Evolutionary conservation across 2,797 vertebrate species (phyloP).

Genomic region (Karalla daura): DNA sequence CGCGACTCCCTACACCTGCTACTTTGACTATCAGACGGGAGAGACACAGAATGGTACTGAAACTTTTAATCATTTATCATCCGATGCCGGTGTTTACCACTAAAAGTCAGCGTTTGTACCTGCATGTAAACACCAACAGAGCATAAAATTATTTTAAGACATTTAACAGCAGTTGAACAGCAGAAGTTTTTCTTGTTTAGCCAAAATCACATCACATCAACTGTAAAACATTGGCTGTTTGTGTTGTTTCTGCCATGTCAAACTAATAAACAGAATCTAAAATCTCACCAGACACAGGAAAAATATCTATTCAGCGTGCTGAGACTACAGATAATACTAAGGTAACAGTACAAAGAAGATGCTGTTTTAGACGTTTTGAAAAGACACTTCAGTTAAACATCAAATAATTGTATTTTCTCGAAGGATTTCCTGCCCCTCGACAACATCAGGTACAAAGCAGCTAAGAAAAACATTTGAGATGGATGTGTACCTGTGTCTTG

Average conservation of each 20-base stretch:
- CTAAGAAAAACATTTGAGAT: too few relatives aligned
- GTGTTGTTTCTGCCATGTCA: too few relatives aligned
- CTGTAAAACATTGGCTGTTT: too few relatives aligned
- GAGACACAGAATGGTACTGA: background rate
- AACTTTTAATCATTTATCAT: background rate
- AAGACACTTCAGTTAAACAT: too few relatives aligned
- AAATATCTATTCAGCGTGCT: background rate
- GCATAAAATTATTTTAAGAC: too few relatives aligned
- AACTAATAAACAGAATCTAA: too few relatives aligned
- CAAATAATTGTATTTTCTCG: background rate
- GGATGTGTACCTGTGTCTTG: slow-evolving; percentile 93
- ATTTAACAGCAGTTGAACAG: background rate
- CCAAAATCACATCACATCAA: too few relatives aligned
- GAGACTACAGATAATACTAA: too few relatives aligned
- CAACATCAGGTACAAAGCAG: too few relatives aligned
- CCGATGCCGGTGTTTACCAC: background rate
- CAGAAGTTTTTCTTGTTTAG: too few relatives aligned
- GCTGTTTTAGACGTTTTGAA: background rate
- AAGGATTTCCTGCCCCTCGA: background rate
- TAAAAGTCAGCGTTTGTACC: background rate
- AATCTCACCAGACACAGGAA: background rate
- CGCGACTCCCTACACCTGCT: background rate
- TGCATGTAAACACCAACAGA: too few relatives aligned
- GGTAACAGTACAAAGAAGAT: too few relatives aligned
- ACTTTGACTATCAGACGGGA: background rate